A percentile compares a stretch with the other conserved stretches of the same genome.
phyloP scores from a whole-genome alignment of 2,113 vertebrate species.

The Natator depressus region DNA sequence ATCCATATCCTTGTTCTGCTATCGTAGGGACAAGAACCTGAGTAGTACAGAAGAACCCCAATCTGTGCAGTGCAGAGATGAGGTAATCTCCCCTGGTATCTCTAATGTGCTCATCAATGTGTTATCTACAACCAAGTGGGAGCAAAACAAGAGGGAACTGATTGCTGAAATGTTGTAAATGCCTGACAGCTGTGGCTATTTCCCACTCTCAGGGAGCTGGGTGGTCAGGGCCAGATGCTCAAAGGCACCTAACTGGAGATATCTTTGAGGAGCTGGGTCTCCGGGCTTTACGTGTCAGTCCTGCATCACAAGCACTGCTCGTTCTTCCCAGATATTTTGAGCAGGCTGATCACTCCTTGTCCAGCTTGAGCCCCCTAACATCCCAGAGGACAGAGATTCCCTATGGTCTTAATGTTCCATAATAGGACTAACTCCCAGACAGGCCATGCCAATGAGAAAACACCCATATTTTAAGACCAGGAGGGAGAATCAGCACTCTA shows the following conservation, averaged over 20 bases:
- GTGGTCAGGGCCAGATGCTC: background rate
- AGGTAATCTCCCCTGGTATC: background rate
- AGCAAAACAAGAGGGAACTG: background rate
- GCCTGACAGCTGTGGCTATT: background rate
- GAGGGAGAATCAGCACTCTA: background rate
- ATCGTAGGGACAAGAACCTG: background rate
- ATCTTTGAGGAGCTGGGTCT: background rate
- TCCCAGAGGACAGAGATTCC: background rate
- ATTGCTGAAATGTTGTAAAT: background rate
- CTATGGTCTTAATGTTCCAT: background rate
- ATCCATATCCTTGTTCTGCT: background rate
- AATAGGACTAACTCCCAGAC: background rate
- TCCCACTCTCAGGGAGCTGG: background rate
- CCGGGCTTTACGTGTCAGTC: fast-evolving
- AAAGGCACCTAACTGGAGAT: background rate
- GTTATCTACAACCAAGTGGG: background rate
- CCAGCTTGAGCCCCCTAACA: background rate
- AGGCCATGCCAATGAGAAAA: background rate
- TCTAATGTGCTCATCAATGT: background rate
- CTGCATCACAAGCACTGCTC: background rate
- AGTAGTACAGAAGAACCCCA: background rate
- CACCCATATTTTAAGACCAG: background rate
- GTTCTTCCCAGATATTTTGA: background rate
- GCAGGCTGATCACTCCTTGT: background rate
- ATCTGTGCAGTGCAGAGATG: background rate